Percentiles rank a stretch among this genome's conserved stretches.
These are phyloP conservation scores for Siniperca undulata DNA, from an alignment of 2,797 vertebrate species.

Conservation along the genomic window DNA sequence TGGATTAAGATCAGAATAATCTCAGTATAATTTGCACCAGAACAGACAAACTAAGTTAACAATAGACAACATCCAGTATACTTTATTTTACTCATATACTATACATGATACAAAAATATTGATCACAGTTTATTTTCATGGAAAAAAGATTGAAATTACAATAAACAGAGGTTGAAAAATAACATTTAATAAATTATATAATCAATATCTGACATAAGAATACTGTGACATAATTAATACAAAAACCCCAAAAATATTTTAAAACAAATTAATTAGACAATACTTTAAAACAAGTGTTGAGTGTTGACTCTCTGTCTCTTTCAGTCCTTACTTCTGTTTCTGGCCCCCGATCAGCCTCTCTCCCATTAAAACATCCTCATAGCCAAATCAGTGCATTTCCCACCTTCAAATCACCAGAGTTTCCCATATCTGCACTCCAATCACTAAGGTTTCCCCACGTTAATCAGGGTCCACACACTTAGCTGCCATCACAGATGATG, in stretches of 20 bases:
- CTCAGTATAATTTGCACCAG: conserved; percentile 21
- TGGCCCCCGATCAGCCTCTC: conserved; percentile 17
- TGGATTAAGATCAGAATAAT: neutral
- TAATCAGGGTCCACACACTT: conserved; percentile 38
- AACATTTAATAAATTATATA: conserved; percentile 99
- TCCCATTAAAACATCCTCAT: conserved; percentile 51
- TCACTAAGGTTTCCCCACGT: conserved; percentile 25
- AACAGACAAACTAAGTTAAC: conserved; percentile 68
- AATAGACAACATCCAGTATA: conserved; percentile 87
- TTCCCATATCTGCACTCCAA: conserved; percentile 40
- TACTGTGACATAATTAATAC: conserved; percentile 83
- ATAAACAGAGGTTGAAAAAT: conserved; percentile 92
- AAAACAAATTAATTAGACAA: conserved; percentile 82
- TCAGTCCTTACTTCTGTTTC: conserved; percentile 36
- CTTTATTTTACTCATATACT: conserved; percentile 95
- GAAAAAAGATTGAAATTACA: conserved; percentile 90
- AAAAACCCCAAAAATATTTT: conserved; percentile 62
- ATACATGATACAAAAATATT: conserved; percentile 98
- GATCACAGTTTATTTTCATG: conserved; percentile 95
- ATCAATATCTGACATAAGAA: conserved; percentile 92
- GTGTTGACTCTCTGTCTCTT: conserved; percentile 26
- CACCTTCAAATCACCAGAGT: conserved; percentile 42
- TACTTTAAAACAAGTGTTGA: conserved; percentile 61
- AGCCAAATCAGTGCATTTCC: conserved; percentile 68
- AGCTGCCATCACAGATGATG: conserved; percentile 63